Evolutionary conservation across 2,888 invertebrate species (phyloP).

Genomic region (Hyposoter didymator): DNA sequence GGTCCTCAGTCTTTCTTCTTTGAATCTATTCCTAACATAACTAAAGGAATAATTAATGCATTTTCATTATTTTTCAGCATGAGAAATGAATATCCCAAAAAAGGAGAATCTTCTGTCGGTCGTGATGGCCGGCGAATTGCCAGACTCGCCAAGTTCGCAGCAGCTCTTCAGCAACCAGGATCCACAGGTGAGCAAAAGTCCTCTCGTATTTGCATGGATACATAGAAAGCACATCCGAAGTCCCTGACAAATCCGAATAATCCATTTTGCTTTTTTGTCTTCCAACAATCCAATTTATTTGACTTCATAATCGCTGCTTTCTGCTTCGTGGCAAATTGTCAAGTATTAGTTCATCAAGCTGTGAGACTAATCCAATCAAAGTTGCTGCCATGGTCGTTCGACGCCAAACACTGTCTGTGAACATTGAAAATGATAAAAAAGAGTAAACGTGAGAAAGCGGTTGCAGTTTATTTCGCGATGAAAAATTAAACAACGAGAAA

Average conservation of each 20-base stretch:
- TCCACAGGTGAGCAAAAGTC: constrained; percentile 76
- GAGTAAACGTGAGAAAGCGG: neutral
- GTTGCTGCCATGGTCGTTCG: neutral
- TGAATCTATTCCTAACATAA: neutral
- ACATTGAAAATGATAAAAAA: constrained; percentile 2
- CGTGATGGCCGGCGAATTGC: constrained; percentile 76
- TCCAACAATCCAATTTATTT: constrained; percentile 50
- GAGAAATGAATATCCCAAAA: constrained; percentile 78
- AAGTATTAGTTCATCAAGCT: constrained; percentile 22
- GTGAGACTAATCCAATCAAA: constrained; percentile 9
- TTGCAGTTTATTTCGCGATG: neutral
- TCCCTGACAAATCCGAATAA: constrained; percentile 28
- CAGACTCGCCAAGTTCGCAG: constrained; percentile 75
- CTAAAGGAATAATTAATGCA: neutral
- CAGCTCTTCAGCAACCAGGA: constrained; percentile 78
- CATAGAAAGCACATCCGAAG: neutral
- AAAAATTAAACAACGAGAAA: neutral
- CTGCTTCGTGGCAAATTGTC: constrained; percentile 36
- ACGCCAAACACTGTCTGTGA: neutral
- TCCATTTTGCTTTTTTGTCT: neutral
- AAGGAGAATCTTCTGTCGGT: constrained; percentile 76
- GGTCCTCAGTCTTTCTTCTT: neutral
- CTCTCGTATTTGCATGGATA: neutral
- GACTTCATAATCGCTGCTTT: constrained; percentile 21
- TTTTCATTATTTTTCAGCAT: constrained; percentile 21